Base-by-base conservation (phyloP, 2,113 vertebrate species). In the Ondatra zibethicus region DNA sequence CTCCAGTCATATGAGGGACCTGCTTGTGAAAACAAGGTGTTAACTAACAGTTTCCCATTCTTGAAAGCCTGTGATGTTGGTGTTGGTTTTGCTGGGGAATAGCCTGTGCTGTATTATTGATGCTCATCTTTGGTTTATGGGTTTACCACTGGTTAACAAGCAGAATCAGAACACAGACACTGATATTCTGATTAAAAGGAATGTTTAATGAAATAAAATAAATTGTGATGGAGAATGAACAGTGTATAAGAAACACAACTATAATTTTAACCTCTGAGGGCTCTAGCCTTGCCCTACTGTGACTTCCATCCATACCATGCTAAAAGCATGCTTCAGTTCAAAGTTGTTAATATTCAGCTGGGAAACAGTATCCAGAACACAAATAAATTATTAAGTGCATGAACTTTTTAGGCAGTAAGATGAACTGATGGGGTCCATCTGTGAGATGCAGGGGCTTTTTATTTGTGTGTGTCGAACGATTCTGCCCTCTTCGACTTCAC, bases 361-460 rank as follows among this genome's bases (percentile, higher is more conserved):
- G 99, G 99, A 99, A 99, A 99, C 99, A 99, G 99, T 99, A 99
- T 99, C 99, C 99, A 99, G 99, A 99, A 99, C 99, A 99, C 99
- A 99, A 99, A 99, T 99, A 99, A 99, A 99, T 99, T 99, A 99
- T 99, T 99, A 99, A 99, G 99, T 98, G 99, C 99, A 99, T 99
- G 99, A 99, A 99, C 99, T 99, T 99, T 99, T 99, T 99, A 99
- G 98, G 99, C 99, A 99, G 99, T 99, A 99, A 99, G 99, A 99
- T 99, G 99, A 99, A 99, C 99, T 99, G 99, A 99, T 99, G 99
- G 99, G 99, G 99, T 99, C 99, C 99, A 99, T 99, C 99, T 99
- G 99, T 98, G 99, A 99, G 99, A 99, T 99, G 99, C 98, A 99
- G 98, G 99, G 98, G 98, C 98, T 99, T 99, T 99, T 99, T 99